Evolutionary conservation across 1,140 invertebrate genomes (phyloP), one percentile per base, ranked within the genome.

Genomic region (Melitaea cinxia): DNA sequence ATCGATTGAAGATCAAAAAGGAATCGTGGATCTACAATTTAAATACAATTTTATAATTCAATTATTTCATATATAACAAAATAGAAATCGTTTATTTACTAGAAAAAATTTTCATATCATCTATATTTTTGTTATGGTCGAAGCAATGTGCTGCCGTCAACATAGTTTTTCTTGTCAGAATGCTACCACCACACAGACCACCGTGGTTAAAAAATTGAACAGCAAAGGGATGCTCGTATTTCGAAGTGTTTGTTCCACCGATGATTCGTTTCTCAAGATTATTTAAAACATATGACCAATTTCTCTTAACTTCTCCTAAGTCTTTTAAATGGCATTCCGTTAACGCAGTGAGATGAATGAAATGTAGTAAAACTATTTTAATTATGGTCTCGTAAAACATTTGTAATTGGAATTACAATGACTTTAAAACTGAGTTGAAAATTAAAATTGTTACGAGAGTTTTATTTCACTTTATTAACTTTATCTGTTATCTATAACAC

Each of bases 121-220:
- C 71, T 15, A 77, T 58, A 55, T 82, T 77, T 1, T 21, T 58
- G 28, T 78, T 81, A 5, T 65, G 45, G 49, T 75, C 75, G 17
- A 83, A 80, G 12, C 80, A 83, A 52, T 83, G 80, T 0, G 77
- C 80, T 1, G 78, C 78, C 1, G 80, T 83, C 21, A 83, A 15
- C 5, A 81, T 75, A 6, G 61, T 68, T 52, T 75, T 76, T 10
- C 28, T 72, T 1, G 77, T 74, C 5, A 83, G 35, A 37, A 81
- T 80, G 4, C 55, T 62, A 0, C 78, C 81, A 5, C 72, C 69
- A 28, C 81, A 83, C 0, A 83, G 52, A 2, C 69, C 70, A 6
- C 73, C 77, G 15, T 45, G 59, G 54, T 83, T 83, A 14, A 78
- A 71, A 39, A 83, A 74, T 30, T 81, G 77, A 1, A 81, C 72